A percentile compares a stretch with the other conserved stretches of the same genome.
phyloP scores from a whole-genome alignment of 1,140 invertebrate species.

The Mactra quadrangularis region DNA sequence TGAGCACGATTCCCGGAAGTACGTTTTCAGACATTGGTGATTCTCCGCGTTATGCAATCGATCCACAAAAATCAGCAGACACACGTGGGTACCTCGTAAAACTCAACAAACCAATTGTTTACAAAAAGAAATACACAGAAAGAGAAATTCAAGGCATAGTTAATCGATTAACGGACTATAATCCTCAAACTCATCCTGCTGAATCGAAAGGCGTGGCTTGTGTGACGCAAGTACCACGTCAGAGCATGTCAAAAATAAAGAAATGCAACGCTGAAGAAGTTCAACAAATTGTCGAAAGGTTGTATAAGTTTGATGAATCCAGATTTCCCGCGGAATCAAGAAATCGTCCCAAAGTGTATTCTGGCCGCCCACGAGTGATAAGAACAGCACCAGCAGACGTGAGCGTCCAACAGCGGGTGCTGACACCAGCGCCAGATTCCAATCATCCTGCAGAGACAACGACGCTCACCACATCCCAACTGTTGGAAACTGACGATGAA shows the following conservation, averaged over 20 bases:
- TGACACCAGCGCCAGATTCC: neutral
- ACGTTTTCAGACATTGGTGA: slow-evolving; percentile 5
- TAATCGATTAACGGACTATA: slow-evolving; percentile 47
- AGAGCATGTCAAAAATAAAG: slow-evolving; percentile 49
- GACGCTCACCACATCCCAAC: too few relatives aligned
- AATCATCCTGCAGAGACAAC: too few relatives aligned
- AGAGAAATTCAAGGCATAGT: slow-evolving; percentile 51
- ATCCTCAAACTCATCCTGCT: slow-evolving; percentile 40
- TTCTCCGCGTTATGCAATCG: slow-evolving; percentile 9
- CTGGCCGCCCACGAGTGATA: slow-evolving; percentile 32
- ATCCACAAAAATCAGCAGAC: slow-evolving; percentile 55
- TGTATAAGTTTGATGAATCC: slow-evolving; percentile 48
- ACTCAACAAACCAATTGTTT: slow-evolving; percentile 51
- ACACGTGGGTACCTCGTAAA: slow-evolving; percentile 42
- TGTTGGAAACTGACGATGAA: too few relatives aligned
- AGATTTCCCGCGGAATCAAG: slow-evolving; percentile 45
- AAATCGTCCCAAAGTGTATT: neutral
- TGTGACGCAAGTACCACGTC: slow-evolving; percentile 48
- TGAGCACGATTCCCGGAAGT: slow-evolving; percentile 52
- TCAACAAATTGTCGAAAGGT: slow-evolving; percentile 56
- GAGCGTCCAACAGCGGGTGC: neutral
- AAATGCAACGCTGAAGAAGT: slow-evolving; percentile 58
- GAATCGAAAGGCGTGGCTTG: slow-evolving; percentile 47
- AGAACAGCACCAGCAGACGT: slow-evolving; percentile 22
- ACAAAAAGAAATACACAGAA: slow-evolving; percentile 59